A percentile compares a stretch with the other conserved stretches of the same genome.
phyloP scores from a whole-genome alignment of 2,113 vertebrate species.

The Ciconia boyciana region DNA sequence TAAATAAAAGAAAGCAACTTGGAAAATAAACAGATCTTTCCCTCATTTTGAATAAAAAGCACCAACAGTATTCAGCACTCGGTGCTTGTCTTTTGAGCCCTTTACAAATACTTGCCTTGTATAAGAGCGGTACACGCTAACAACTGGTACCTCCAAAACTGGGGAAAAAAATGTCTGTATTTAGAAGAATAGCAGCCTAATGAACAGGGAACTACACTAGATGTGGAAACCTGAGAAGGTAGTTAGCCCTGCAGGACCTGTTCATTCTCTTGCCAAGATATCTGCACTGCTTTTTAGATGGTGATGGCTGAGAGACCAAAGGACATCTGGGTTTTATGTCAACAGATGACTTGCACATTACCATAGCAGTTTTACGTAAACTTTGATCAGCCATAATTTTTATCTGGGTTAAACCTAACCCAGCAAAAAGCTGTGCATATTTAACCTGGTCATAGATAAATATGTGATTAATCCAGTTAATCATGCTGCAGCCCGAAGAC shows the following conservation, averaged over 20 bases:
- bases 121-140: background rate
- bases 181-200: background rate
- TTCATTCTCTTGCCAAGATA: background rate
- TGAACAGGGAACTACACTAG: background rate
- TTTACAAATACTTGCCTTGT: background rate
- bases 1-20: background rate
- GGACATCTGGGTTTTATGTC: background rate
- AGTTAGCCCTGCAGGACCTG: background rate
- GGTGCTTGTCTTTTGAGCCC: background rate
- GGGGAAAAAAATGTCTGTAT: background rate
- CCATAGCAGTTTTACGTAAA: fast-evolving
- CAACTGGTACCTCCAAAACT: background rate
- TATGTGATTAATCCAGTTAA: background rate
- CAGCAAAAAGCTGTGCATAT: background rate
- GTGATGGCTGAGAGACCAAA: background rate
- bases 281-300: background rate
- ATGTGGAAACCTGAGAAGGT: background rate
- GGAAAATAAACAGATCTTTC: background rate
- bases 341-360: background rate
- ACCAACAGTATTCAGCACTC: background rate
- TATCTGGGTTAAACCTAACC: background rate
- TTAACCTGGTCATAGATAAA: background rate
- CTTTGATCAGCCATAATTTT: background rate
- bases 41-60: background rate
- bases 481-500: background rate